These are phyloP conservation scores for Edolisoma coerulescens DNA, from an alignment of 2,113 vertebrate genomes.

Conservation along the genomic window DNA sequence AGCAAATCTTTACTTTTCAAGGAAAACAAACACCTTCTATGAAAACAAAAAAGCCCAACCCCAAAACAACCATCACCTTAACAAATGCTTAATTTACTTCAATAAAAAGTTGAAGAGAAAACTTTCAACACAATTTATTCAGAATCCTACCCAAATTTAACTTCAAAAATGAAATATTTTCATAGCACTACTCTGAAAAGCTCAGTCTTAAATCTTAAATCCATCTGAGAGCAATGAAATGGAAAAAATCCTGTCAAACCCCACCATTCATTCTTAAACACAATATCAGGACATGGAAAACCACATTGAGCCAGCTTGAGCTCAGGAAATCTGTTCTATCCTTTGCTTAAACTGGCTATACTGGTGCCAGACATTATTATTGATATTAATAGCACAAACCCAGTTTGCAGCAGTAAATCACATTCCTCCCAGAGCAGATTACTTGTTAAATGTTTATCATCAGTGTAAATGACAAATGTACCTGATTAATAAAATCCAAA, in stretches of 20 bases:
- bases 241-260: background rate
- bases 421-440: background rate
- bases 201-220: background rate
- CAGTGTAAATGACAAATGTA: constrained; percentile 14
- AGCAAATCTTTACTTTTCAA: background rate
- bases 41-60: background rate
- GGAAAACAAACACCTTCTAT: background rate
- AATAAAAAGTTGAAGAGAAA: background rate
- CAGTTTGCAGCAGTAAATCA: constrained; percentile 34
- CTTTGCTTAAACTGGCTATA: background rate
- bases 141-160: background rate
- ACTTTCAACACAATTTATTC: background rate
- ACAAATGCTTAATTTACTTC: background rate
- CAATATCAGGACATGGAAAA: background rate
- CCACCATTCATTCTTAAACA: background rate
- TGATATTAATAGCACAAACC: constrained; percentile 27
- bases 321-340: background rate
- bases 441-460: constrained; percentile 32
- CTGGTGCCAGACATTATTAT: background rate
- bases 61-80: background rate
- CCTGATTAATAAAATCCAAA: constrained; percentile 35
- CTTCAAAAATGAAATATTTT: background rate
- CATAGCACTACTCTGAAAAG: background rate
- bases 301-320: background rate
- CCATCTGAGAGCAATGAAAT: background rate